Evolutionary conservation across 2,888 invertebrate species (phyloP), one percentile per base, ranked within the genome.

Genomic region (Epistrophe grossulariae): DNA sequence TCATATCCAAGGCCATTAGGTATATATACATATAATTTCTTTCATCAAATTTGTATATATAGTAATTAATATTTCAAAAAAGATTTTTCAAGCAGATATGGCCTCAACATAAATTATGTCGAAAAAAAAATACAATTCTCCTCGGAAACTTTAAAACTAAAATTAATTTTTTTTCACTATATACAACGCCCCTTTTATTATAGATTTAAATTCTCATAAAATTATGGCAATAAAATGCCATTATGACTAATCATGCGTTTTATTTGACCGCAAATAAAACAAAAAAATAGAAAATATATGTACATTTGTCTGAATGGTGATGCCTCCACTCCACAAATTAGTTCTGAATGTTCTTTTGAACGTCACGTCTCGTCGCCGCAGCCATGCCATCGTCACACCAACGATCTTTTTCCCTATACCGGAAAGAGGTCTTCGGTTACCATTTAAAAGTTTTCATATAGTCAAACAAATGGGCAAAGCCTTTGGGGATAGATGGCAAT

Each of bases 171-270:
- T 9, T 19, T 35, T 50, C 19, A 17, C n/a, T n/a, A n/a, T n/a
- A 24, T n/a, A 38, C 28, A 52, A 70, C 38, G 70, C 55, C 52
- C 52, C 40, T 52, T 70, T 17, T 55, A 9, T 24, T 11, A 10
- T 7, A 70, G 24, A 43, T 4, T 57, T 59, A 72, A 24, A 72
- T 40, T 70, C 66, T 50, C 70, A 78, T 57, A 80, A 70, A 73
- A 79, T 72, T 43, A 68, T 59, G 60, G 43, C 77, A 80, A 77
- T 81, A 72, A 84, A 84, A 62, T 24, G 52, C 68, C 72, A 72
- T 77, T 84, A 68, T 84, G 87, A 87, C 85, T 87, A 81, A 83
- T 83, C 87, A 73, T 71, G 76, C 87, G 72, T 87, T 79, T 62
- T 68, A 68, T 82, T 79, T 38, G 71, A 87, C 81, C 85, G 78